Conservation (phyloP, 2,888 invertebrate genomes). For the Deilephila elpenor region DNA sequence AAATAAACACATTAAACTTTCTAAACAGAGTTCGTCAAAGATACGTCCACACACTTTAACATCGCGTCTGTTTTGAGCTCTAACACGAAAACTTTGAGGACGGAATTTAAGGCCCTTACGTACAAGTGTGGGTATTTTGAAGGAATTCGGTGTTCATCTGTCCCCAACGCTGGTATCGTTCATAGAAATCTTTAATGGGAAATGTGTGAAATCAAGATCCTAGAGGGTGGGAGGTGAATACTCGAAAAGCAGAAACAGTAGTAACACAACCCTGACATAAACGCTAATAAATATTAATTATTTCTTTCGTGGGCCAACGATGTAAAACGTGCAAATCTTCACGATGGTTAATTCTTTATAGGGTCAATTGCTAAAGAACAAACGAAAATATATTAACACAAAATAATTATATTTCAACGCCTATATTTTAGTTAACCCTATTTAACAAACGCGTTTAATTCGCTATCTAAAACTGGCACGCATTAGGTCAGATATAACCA, state of each 20-base stretch:
- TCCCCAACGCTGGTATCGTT: constrained; percentile 1
- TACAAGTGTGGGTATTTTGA: not conserved
- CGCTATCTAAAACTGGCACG: not conserved
- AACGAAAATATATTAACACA: too few species aligned
- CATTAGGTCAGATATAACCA: constrained; percentile 1
- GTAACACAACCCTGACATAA: too few species aligned
- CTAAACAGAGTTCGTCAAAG: constrained; percentile 26
- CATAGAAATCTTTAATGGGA: not conserved
- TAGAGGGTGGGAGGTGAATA: too few species aligned
- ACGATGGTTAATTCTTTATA: too few species aligned
- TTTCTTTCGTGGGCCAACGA: too few species aligned
- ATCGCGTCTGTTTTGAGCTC: constrained; percentile 24
- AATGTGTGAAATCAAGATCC: not conserved
- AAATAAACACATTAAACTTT: constrained; percentile 8
- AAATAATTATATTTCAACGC: not conserved
- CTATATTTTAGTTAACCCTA: not conserved
- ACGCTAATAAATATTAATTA: too few species aligned
- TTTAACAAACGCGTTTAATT: not conserved
- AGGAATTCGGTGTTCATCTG: constrained; percentile 1
- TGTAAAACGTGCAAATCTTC: too few species aligned
- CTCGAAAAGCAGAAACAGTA: too few species aligned
- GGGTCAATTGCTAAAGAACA: too few species aligned
- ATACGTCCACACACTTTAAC: constrained; percentile 27
- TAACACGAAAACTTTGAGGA: constrained; percentile 27
- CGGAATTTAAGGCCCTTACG: constrained; percentile 12